Percentiles rank a stretch among this genome's conserved stretches.
Conservation (phyloP, 1,140 invertebrate species). For the Brachionus sp. region DNA sequence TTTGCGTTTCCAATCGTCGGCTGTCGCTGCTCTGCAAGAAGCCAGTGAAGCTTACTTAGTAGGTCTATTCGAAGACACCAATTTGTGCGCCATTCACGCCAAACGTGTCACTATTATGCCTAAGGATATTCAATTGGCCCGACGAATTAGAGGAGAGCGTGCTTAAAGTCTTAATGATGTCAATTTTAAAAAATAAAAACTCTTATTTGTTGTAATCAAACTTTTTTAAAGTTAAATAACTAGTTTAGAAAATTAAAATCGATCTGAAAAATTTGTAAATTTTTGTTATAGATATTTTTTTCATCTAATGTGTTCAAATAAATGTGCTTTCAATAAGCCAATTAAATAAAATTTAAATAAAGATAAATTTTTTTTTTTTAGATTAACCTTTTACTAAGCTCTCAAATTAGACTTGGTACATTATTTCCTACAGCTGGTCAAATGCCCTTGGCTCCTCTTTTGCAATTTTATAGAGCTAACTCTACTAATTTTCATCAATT, state of each 20-base stretch:
- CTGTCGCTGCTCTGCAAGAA: constrained; percentile 65
- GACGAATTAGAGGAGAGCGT: constrained; percentile 56
- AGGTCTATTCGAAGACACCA: constrained; percentile 83
- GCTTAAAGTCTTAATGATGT: constrained; percentile 49
- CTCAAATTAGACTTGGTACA: too few species aligned
- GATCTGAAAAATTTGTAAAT: constrained; percentile 32
- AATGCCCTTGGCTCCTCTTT: too few species aligned
- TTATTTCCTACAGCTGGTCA: too few species aligned
- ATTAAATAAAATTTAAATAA: constrained; percentile 11
- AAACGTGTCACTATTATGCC: constrained; percentile 93
- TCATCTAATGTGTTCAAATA: neutral
- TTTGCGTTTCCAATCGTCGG: constrained; percentile 63
- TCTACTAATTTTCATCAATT: too few species aligned
- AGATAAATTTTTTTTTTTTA: neutral
- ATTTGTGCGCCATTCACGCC: constrained; percentile 87
- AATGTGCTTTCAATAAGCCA: constrained; percentile 36
- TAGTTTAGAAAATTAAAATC: neutral
- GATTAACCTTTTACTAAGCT: too few species aligned
- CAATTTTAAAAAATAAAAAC: constrained; percentile 27
- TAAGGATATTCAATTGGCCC: constrained; percentile 77
- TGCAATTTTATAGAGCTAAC: too few species aligned
- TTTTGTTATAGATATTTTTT: constrained; percentile 34
- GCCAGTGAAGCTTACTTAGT: constrained; percentile 83
- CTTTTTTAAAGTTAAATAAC: constrained; percentile 7
- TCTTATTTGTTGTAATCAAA: constrained; percentile 2